A percentile compares a stretch with the other conserved stretches of the same genome.
Conservation (phyloP, 2,888 invertebrate genomes). For the Phorcus lineatus region DNA sequence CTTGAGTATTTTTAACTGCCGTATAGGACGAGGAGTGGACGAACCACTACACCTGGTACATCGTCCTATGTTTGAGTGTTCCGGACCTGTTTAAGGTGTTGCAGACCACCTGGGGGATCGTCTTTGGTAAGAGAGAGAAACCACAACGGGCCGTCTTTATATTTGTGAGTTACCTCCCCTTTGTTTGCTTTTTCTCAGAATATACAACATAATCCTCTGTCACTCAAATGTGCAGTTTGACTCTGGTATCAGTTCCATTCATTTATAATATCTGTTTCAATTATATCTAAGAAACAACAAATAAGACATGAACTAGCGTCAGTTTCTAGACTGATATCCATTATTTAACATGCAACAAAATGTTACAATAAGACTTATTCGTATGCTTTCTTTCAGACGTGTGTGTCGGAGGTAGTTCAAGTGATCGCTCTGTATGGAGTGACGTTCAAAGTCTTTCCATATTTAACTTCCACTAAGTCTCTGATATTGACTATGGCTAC, state of each 20-base stretch:
- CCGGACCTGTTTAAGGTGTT: conserved; percentile 33
- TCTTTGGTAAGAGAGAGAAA: neutral
- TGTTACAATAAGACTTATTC: too few relatives aligned
- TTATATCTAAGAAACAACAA: too few relatives aligned
- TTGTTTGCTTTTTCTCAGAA: too few relatives aligned
- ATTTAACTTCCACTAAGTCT: neutral
- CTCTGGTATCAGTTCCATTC: too few relatives aligned
- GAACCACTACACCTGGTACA: conserved; percentile 25
- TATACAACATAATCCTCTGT: too few relatives aligned
- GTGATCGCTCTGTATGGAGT: conserved; percentile 10
- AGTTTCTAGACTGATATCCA: too few relatives aligned
- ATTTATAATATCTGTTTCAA: too few relatives aligned
- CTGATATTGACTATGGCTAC: neutral
- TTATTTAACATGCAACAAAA: too few relatives aligned
- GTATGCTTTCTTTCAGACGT: neutral
- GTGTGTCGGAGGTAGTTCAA: conserved; percentile 9
- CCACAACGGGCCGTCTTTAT: neutral
- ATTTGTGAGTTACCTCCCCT: neutral
- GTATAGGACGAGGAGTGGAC: neutral
- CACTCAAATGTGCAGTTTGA: too few relatives aligned
- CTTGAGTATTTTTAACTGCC: neutral
- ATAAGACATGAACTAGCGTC: too few relatives aligned
- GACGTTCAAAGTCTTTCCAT: conserved; percentile 12
- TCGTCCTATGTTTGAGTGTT: conserved; percentile 28
- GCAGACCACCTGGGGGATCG: neutral